A percentile compares a stretch with the other conserved stretches of the same genome.
Evolutionary conservation across 2,113 vertebrate genomes (phyloP).

Genomic region (Procapra przewalskii): DNA sequence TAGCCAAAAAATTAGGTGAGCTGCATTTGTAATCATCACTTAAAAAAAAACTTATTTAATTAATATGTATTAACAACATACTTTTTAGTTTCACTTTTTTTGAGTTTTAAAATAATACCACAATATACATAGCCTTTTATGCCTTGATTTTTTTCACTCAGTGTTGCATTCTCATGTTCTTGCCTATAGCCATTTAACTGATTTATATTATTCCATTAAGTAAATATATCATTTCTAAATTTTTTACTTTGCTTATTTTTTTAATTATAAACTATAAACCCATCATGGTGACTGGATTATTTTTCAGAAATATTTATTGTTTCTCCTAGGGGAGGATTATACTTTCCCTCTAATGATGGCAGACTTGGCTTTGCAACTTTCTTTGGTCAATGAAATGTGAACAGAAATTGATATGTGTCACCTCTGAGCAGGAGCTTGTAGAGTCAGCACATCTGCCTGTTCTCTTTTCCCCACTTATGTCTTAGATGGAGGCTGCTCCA

Average conservation of each 20-base stretch:
- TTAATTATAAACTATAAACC: background rate
- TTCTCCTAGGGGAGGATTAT: background rate
- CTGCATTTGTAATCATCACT: background rate
- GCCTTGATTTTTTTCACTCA: background rate
- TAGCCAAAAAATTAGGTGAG: background rate
- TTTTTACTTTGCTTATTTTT: background rate
- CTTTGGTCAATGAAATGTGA: background rate
- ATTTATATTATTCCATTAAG: background rate
- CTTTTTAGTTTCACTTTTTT: background rate
- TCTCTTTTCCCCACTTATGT: background rate
- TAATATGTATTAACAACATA: background rate
- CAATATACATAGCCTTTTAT: accelerated
- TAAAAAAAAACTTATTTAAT: background rate
- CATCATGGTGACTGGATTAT: background rate
- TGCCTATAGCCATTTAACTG: background rate
- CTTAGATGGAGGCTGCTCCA: background rate
- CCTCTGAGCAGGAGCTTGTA: background rate
- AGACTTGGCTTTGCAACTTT: background rate
- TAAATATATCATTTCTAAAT: background rate
- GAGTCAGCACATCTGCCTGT: accelerated
- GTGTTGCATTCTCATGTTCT: background rate
- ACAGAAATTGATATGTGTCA: background rate
- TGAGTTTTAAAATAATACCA: background rate
- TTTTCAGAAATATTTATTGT: background rate
- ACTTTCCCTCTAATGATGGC: background rate